These are phyloP conservation scores for Zaprionus ornatus DNA, from an alignment of 1,140 invertebrate genomes.

Conservation along the genomic window DNA sequence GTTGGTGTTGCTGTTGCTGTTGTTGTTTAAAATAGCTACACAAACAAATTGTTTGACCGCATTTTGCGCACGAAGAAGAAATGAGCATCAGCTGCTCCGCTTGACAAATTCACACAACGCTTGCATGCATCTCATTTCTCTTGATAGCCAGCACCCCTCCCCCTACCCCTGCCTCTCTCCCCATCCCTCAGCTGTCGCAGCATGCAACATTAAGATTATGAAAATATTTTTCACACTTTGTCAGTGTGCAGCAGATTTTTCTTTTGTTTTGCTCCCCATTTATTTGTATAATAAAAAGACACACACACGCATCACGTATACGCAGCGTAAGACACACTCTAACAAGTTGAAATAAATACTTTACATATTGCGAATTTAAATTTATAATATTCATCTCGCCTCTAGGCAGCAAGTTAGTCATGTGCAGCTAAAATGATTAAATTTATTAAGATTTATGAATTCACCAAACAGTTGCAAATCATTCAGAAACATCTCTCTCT, in stretches of 20 bases:
- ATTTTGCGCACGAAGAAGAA: constrained; percentile 60
- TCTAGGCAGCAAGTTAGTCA: background rate
- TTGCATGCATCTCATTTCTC: constrained; percentile 51
- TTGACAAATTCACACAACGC: constrained; percentile 69
- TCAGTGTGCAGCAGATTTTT: constrained; percentile 38
- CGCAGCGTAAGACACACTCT: constrained; percentile 20
- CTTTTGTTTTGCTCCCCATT: constrained; percentile 42
- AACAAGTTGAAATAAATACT: constrained; percentile 11
- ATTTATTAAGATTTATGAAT: background rate
- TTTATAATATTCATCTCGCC: background rate
- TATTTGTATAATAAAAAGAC: constrained; percentile 3
- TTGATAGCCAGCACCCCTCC: background rate
- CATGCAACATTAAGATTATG: constrained; percentile 64
- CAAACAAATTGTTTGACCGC: constrained; percentile 79
- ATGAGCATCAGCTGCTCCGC: constrained; percentile 76
- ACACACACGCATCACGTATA: constrained; percentile 26
- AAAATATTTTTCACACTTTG: constrained; percentile 81
- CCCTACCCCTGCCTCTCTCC: background rate
- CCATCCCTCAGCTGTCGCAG: background rate
- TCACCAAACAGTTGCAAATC: background rate
- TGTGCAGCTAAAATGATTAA: background rate
- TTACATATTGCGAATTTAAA: background rate
- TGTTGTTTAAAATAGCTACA: constrained; percentile 62
- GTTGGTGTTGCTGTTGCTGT: background rate
- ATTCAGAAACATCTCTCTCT: background rate